These are phyloP conservation scores for Chironomus tepperi DNA, from an alignment of 1,140 invertebrate species.

Conservation along the genomic window DNA sequence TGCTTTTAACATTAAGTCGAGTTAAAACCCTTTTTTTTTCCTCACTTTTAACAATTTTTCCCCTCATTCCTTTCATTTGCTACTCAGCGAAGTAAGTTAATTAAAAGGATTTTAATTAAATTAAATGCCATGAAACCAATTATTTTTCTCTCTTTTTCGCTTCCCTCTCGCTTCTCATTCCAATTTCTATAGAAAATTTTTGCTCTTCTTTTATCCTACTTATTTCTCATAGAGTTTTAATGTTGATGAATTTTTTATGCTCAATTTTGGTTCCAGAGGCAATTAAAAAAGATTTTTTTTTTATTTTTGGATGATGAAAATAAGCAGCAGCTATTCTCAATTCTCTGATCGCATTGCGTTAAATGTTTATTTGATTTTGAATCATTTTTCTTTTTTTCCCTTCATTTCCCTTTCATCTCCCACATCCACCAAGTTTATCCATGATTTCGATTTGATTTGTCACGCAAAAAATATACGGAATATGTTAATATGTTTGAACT, in stretches of 20 bases:
- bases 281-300: neutral
- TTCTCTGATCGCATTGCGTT: neutral
- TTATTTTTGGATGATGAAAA: neutral
- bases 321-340: neutral
- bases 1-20: neutral
- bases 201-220: neutral
- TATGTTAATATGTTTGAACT: constrained; percentile 9
- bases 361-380: neutral
- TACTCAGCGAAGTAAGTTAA: constrained; percentile 14
- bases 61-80: neutral
- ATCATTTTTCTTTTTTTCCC: neutral
- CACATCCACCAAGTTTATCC: too few species aligned
- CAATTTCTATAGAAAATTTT: neutral
- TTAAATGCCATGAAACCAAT: constrained; percentile 20
- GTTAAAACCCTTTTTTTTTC: neutral
- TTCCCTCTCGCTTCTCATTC: neutral
- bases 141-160: neutral
- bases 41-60: too few species aligned
- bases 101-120: constrained; percentile 23
- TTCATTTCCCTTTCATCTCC: too few species aligned
- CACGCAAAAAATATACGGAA: neutral
- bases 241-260: constrained; percentile 14
- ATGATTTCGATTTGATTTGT: neutral
- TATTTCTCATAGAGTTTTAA: neutral
- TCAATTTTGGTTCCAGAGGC: constrained; percentile 3